Evolutionary conservation across 2,797 vertebrate species (phyloP).

Genomic region (Pseudomugil tenellus): DNA sequence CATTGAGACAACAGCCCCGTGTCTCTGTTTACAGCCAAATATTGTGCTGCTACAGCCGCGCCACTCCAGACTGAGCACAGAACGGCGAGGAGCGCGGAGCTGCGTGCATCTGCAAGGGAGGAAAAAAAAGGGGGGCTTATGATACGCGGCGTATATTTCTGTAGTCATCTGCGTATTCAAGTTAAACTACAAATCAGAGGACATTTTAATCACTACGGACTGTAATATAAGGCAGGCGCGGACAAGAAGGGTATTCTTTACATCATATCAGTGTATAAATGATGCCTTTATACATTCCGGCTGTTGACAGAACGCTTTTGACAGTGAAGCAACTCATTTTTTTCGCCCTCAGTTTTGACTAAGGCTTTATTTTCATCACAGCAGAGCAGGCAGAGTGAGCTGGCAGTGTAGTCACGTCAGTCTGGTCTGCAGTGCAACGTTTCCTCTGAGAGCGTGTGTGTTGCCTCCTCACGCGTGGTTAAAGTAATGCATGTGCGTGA

Average conservation of each 20-base stretch:
- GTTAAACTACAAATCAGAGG: constrained; percentile 79
- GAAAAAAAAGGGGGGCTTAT: constrained; percentile 59
- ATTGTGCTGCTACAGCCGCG: constrained; percentile 73
- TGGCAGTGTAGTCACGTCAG: constrained; percentile 74
- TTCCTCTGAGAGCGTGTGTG: constrained; percentile 46
- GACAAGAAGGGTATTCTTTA: constrained; percentile 34
- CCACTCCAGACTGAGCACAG: constrained; percentile 75
- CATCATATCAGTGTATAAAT: constrained; percentile 27
- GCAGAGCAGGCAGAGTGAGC: constrained; percentile 59
- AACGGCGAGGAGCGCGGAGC: constrained; percentile 67
- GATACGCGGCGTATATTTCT: constrained; percentile 73
- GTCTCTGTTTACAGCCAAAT: constrained; percentile 72
- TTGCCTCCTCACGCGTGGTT: constrained; percentile 57
- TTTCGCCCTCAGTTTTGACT: constrained; percentile 52
- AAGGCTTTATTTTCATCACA: constrained; percentile 56
- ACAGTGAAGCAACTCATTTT: constrained; percentile 33
- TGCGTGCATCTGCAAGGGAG: constrained; percentile 78
- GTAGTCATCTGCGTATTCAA: constrained; percentile 76
- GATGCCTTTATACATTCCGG: constrained; percentile 21
- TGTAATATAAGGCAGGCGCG: constrained; percentile 23
- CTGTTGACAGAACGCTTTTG: constrained; percentile 53
- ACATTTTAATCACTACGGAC: constrained; percentile 68
- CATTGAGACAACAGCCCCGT: constrained; percentile 70
- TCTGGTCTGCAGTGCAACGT: constrained; percentile 79
- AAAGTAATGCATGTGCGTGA: constrained; percentile 69